Evolutionary conservation across 2,888 invertebrate genomes (phyloP), one percentile per base, ranked within the genome.

Genomic region (Dexiosoma caninum): DNA sequence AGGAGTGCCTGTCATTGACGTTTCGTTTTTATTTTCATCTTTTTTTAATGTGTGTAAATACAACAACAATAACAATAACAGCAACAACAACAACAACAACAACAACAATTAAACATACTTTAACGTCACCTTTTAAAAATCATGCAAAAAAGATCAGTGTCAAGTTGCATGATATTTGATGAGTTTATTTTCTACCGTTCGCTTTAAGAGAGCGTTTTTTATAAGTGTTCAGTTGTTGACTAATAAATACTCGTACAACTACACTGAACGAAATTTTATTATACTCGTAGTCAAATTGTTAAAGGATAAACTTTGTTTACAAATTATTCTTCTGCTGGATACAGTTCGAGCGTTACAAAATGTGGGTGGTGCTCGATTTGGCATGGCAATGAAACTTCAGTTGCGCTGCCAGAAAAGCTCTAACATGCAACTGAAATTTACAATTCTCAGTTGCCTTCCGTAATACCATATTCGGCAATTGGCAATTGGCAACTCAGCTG

Each of bases 181-280:
- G 85, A 84, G 84, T 85, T 85, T 84, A 86, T 86, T 85, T 81
- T 74, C 78, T 79, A 70, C 83, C 82, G 83, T 85, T 83, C 49
- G 83, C 78, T 83, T 23, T 27, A 49, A 53, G 53, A 55, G 30
- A 37, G n/a, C 2, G 32, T 14, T 55, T 64, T 74, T 27, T 44
- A 27, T 5, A 5, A 44, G 62, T 72, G 27, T 35, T 64, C 16
- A 16, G 37, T 49, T 57, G 66, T 59, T 19, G 46, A 3, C 37
- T 40, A 46, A 32, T 44, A 57, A 71, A 30, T 6, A 14, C 14
- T 6, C 7, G 23, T 35, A 71, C n/a, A n/a, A n/a, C n/a, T n/a
- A n/a, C 77, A 78, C 77, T 44, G 49, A 42, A 14, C 32, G 49
- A 71, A 77, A 21, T 19, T 27, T 49, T 12, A 14, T 2, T 19